Conservation (phyloP, 2,888 invertebrate genomes). For the Ischnura elegans region DNA sequence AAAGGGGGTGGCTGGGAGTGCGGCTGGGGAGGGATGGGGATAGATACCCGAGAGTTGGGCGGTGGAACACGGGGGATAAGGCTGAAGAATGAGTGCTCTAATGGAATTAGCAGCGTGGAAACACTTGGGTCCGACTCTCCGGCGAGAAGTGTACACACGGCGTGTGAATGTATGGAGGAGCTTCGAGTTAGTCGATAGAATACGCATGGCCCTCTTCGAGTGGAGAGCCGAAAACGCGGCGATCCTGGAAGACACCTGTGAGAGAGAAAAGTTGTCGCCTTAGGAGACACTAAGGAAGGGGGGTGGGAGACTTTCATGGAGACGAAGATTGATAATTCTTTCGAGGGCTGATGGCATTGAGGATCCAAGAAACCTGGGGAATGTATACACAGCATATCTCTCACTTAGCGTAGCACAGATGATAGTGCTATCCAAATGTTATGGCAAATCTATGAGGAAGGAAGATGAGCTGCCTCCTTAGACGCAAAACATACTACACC, state of each 20-base stretch:
- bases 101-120: slow-evolving; percentile 42
- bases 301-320: not conserved
- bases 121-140: slow-evolving; percentile 26
- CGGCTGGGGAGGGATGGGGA: not conserved
- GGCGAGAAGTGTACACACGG: slow-evolving; percentile 12
- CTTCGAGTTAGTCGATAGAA: slow-evolving; percentile 4
- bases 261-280: slow-evolving; percentile 50
- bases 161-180: slow-evolving; percentile 16
- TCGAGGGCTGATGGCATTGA: slow-evolving; percentile 3
- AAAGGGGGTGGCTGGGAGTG: not conserved
- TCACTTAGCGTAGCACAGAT: not conserved
- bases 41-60: not conserved
- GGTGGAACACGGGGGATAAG: slow-evolving; percentile 28
- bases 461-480: not conserved
- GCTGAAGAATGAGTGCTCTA: not conserved
- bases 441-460: not conserved
- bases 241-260: slow-evolving; percentile 33
- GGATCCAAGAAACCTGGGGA: not conserved
- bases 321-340: slow-evolving; percentile 59
- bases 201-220: not conserved
- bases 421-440: not conserved
- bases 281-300: slow-evolving; percentile 16
- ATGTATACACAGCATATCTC: not conserved
- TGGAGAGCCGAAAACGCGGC: not conserved
- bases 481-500: not conserved